Evolutionary conservation across 2,797 vertebrate genomes (phyloP).

Genomic region (Gallinago nigripennis): DNA sequence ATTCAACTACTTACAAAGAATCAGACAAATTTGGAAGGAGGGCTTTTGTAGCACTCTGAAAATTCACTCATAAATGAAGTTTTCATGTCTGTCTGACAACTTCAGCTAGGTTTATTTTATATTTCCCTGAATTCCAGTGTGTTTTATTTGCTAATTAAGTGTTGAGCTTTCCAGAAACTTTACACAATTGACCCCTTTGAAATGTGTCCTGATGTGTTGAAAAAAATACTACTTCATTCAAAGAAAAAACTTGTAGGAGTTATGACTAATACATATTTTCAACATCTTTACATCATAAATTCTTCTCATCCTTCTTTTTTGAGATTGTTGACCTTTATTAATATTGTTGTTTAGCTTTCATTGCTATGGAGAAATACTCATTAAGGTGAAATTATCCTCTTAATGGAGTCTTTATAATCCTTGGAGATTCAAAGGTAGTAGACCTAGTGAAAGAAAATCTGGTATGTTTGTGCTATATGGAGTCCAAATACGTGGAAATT

Average conservation of each 20-base stretch:
- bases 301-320: neutral
- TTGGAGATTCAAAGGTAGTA: neutral
- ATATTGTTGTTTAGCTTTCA: neutral
- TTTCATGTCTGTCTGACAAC: neutral
- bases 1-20: neutral
- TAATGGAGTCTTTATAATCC: neutral
- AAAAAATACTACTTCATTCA: neutral
- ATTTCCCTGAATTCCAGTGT: neutral
- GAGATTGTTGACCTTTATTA: neutral
- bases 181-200: neutral
- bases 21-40: neutral
- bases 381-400: neutral
- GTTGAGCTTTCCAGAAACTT: neutral
- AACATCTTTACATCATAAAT: neutral
- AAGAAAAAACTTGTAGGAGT: neutral
- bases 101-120: neutral
- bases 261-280: neutral
- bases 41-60: neutral
- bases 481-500: neutral
- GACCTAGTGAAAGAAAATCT: neutral
- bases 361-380: neutral
- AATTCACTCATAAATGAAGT: slow-evolving; percentile 19
- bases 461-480: neutral
- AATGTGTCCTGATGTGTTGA: neutral
- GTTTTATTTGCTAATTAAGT: neutral